A percentile compares a stretch with the other conserved stretches of the same genome.
Conservation (phyloP, 2,888 invertebrate species). For the Caenorhabditis virilis region DNA sequence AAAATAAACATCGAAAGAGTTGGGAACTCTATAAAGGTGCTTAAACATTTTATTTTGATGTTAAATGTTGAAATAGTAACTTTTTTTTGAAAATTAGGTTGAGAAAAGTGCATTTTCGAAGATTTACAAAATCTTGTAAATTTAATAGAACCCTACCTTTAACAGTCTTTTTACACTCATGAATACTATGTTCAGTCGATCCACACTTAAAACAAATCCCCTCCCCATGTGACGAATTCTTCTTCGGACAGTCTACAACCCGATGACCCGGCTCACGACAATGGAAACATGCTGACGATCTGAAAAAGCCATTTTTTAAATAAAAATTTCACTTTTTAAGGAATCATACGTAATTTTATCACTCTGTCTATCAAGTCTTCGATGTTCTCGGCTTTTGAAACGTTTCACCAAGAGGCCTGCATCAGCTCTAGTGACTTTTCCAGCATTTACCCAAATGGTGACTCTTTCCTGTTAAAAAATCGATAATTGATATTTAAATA, state of each 20-base stretch:
- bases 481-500: too few species aligned
- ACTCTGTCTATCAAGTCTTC: constrained; percentile 45
- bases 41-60: too few species aligned
- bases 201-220: constrained; percentile 88
- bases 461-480: constrained; percentile 11
- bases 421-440: constrained; percentile 28
- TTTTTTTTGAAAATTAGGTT: too few species aligned
- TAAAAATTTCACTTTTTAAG: background rate
- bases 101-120: too few species aligned
- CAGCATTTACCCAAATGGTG: constrained; percentile 11
- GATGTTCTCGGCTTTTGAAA: constrained; percentile 50
- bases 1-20: too few species aligned
- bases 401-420: constrained; percentile 39
- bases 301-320: constrained; percentile 8
- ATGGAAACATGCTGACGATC: constrained; percentile 75
- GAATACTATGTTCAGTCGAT: constrained; percentile 82
- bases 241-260: constrained; percentile 81
- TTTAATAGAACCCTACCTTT: constrained; percentile 43
- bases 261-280: constrained; percentile 82
- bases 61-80: too few species aligned
- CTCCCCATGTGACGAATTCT: constrained; percentile 50
- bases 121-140: too few species aligned
- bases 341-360: constrained; percentile 42
- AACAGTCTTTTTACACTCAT: constrained; percentile 60
- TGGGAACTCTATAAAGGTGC: too few species aligned